Conservation (phyloP, 2,888 invertebrate species). For the Tortricodes alternella region DNA sequence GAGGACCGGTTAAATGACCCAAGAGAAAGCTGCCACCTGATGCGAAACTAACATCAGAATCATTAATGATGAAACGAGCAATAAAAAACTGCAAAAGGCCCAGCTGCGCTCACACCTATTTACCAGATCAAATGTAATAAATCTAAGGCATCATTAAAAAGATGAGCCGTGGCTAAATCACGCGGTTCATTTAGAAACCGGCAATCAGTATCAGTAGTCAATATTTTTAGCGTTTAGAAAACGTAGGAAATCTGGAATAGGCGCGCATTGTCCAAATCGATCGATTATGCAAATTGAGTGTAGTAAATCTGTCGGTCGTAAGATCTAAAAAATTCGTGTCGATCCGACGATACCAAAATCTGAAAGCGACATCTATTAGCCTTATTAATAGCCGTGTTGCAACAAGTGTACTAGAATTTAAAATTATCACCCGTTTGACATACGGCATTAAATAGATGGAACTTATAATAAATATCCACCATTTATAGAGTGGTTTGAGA, state of each 20-base stretch:
- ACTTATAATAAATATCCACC: slow-evolving; percentile 38
- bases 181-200: not conserved
- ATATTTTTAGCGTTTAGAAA: slow-evolving; percentile 5
- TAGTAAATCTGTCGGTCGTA: slow-evolving; percentile 32
- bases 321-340: slow-evolving; percentile 41
- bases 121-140: slow-evolving; percentile 49
- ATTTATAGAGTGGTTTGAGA: slow-evolving; percentile 14
- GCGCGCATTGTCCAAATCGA: slow-evolving; percentile 29
- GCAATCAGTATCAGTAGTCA: not conserved
- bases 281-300: slow-evolving; percentile 24
- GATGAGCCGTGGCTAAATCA: slow-evolving; percentile 55
- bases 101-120: slow-evolving; percentile 35
- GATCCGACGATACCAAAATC: slow-evolving; percentile 45
- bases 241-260: slow-evolving; percentile 17
- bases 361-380: slow-evolving; percentile 36
- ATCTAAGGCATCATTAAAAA: slow-evolving; percentile 57
- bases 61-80: slow-evolving; percentile 34
- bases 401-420: slow-evolving; percentile 38
- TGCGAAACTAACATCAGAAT: slow-evolving; percentile 44
- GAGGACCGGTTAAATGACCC: slow-evolving; percentile 41
- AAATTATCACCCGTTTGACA: slow-evolving; percentile 60
- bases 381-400: slow-evolving; percentile 33
- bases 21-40: slow-evolving; percentile 50
- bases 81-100: slow-evolving; percentile 32
- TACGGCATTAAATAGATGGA: slow-evolving; percentile 61